Conservation (phyloP, 2,888 invertebrate species). For the Clanis bilineata region DNA sequence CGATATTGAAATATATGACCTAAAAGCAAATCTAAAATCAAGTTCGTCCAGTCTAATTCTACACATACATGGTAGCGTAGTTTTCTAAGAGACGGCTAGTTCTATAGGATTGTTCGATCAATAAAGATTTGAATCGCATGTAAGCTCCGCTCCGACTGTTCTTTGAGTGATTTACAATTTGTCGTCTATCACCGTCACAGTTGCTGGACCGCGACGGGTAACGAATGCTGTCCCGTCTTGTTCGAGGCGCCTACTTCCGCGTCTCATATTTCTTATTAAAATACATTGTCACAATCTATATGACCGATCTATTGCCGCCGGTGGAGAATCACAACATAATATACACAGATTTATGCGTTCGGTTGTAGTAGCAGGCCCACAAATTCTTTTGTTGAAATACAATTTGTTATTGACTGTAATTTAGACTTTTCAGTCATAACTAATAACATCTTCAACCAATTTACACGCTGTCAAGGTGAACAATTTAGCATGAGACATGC, state of each 20-base stretch:
- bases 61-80: background rate
- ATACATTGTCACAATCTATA: conserved; percentile 43
- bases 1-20: conserved; percentile 13
- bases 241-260: conserved; percentile 59
- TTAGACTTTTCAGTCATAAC: conserved; percentile 48
- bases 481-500: conserved; percentile 62
- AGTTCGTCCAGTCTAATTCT: conserved; percentile 5
- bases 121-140: conserved; percentile 49
- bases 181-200: conserved; percentile 53
- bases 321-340: conserved; percentile 20
- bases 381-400: conserved; percentile 8
- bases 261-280: conserved; percentile 60
- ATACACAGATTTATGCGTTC: conserved; percentile 23
- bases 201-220: conserved; percentile 58
- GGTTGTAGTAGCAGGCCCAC: background rate
- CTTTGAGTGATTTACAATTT: conserved; percentile 58
- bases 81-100: conserved; percentile 24
- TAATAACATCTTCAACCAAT: conserved; percentile 57
- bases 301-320: conserved; percentile 28
- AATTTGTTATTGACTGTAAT: conserved; percentile 40
- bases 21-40: conserved; percentile 17
- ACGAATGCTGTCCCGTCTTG: conserved; percentile 53
- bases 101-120: conserved; percentile 38
- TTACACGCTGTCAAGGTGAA: conserved; percentile 66
- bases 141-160: conserved; percentile 49